Conservation (phyloP, 2,113 vertebrate species). For the Vireo altiloquus region DNA sequence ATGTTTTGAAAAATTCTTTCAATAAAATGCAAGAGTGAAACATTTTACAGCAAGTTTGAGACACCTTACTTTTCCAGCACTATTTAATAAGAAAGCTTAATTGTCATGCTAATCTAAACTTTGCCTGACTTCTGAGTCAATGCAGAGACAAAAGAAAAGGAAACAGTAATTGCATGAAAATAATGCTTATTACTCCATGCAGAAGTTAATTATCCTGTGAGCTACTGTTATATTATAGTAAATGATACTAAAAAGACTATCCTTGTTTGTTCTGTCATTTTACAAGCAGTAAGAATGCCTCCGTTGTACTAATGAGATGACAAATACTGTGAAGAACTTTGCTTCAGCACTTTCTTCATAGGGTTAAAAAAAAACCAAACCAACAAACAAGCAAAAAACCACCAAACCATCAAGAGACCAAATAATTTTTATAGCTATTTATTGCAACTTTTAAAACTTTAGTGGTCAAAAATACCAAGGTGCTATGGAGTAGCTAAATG, state of each 20-base stretch:
- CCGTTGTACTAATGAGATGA: background rate
- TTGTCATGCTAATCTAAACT: background rate
- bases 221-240: background rate
- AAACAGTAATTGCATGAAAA: background rate
- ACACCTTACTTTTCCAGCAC: background rate
- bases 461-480: constrained; percentile 32
- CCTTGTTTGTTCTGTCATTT: background rate
- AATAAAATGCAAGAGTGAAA: constrained; percentile 16
- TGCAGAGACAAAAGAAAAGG: background rate
- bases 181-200: background rate
- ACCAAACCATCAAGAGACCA: background rate
- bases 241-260: background rate
- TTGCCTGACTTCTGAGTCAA: background rate
- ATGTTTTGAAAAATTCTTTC: background rate
- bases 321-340: background rate
- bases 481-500: background rate
- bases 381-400: background rate
- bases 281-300: background rate
- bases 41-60: background rate
- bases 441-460: constrained; percentile 18
- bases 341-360: background rate
- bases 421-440: background rate
- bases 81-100: background rate
- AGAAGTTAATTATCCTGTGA: background rate
- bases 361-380: background rate